Evolutionary conservation across 1,140 invertebrate genomes (phyloP), one percentile per base, ranked within the genome.

Genomic region (Nomia melanderi): DNA sequence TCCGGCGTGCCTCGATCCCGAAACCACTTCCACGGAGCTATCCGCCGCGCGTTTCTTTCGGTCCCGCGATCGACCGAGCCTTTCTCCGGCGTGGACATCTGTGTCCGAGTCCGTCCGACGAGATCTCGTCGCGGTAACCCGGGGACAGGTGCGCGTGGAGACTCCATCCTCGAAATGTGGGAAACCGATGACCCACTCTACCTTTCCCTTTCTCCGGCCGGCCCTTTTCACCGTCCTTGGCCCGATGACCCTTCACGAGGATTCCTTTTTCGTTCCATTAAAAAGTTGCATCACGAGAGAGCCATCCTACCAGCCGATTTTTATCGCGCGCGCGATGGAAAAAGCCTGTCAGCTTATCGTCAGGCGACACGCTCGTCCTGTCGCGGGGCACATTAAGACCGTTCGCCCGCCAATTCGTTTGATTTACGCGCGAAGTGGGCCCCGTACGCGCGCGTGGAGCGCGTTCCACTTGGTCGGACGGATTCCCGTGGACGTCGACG

Each of bases 141-240:
- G 47, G 25, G 50, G 77, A 57, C 81, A 73, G 72, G 67, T 82
- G 72, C 33, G 54, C 8, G 12, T 12, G 36, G 54, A 65, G 39
- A 41, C 33, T 14, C 14, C 80, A 27, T 74, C 72, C 78, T 81
- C 59, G 25, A 84, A 85, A 85, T 84, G 82, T 85, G 75, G 70
- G 75, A 85, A 85, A 84, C 71, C 69, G 60, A 78, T 78, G 82
- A 83, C 74, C 74, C 47, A 67, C 81, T 77, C 77, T 72, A 33
- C 29, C 54, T 54, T 36, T 64, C 25, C 17, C 41, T 39, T 1
- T 1, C 7, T 39, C 36, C 29, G 9, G 5, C 44, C 6, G 67
- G 73, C 66, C 82, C 74, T 81, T 85, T 78, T 77, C 41, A 36
- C 65, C 56, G 75, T 63, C 83, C 83, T 85, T 84, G 83, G 71